phyloP scores from a whole-genome alignment of 2,888 invertebrate genomes.

The Chironomus tentans region DNA sequence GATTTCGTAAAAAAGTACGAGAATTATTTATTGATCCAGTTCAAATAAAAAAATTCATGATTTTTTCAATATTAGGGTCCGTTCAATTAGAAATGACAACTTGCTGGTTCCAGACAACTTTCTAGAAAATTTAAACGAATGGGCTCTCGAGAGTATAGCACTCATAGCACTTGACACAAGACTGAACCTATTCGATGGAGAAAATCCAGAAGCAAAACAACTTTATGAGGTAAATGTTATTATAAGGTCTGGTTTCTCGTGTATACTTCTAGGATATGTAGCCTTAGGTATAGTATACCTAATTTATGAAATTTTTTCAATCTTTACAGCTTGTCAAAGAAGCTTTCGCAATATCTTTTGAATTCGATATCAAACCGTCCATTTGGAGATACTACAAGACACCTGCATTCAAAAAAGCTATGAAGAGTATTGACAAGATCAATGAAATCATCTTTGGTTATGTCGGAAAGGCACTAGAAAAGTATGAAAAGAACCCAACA shows the following conservation, averaged over 20 bases:
- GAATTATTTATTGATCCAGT: too few relatives aligned
- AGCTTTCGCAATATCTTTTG: constrained; percentile 27
- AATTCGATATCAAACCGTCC: constrained; percentile 37
- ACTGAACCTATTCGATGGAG: constrained; percentile 33
- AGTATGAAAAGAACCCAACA: constrained; percentile 31
- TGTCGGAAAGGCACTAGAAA: constrained; percentile 36
- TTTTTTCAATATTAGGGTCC: constrained; percentile 38
- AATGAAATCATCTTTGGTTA: constrained; percentile 35
- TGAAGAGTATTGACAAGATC: constrained; percentile 33
- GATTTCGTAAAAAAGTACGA: constrained; percentile 38
- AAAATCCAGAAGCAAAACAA: not conserved
- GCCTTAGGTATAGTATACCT: too few relatives aligned
- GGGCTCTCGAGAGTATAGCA: constrained; percentile 49
- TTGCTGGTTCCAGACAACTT: constrained; percentile 43
- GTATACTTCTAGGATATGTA: too few relatives aligned
- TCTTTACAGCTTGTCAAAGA: constrained; percentile 26
- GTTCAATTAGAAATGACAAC: constrained; percentile 34
- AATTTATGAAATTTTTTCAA: too few relatives aligned
- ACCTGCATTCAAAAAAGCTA: constrained; percentile 33
- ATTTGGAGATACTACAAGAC: constrained; percentile 36
- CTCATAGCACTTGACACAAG: constrained; percentile 41
- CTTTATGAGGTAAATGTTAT: not conserved
- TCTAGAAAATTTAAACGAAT: constrained; percentile 44
- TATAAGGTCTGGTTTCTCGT: too few relatives aligned
- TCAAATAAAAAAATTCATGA: too few relatives aligned